Percentiles rank a stretch among this genome's conserved stretches.
Evolutionary conservation across 1,140 invertebrate species (phyloP).

Genomic region (Drosophila littoralis): DNA sequence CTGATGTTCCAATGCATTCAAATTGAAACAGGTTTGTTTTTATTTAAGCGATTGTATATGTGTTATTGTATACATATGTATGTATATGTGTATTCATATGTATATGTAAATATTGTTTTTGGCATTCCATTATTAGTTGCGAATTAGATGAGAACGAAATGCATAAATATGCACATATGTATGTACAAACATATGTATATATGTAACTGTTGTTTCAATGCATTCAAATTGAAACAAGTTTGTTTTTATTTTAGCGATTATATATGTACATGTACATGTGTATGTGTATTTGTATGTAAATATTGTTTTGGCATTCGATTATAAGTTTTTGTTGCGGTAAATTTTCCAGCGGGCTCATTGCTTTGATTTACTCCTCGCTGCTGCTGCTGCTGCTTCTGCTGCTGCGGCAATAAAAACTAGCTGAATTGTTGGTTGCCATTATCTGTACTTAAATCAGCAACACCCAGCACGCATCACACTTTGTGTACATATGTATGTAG

Average conservation of each 20-base stretch:
- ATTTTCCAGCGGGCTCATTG: constrained; percentile 49
- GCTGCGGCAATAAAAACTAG: constrained; percentile 9
- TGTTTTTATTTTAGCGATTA: background rate
- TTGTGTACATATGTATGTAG: constrained; percentile 48
- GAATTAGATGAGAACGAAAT: constrained; percentile 30
- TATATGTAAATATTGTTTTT: too few relatives aligned
- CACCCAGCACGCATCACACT: constrained; percentile 38
- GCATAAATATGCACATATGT: background rate
- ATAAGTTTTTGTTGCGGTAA: background rate
- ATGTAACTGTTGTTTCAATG: background rate
- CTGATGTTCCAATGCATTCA: background rate
- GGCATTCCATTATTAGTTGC: too few relatives aligned
- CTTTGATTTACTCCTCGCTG: constrained; percentile 24
- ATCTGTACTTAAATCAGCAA: constrained; percentile 61
- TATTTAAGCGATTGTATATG: background rate
- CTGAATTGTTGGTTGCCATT: constrained; percentile 20
- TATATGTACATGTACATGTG: background rate
- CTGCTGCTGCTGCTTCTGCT: background rate
- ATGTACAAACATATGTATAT: background rate
- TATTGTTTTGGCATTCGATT: background rate
- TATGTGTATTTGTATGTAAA: background rate
- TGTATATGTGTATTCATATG: background rate
- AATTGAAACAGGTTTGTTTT: background rate
- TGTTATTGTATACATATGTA: too few relatives aligned
- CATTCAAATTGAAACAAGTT: background rate